Evolutionary conservation across 2,888 invertebrate species (phyloP), one percentile per base, ranked within the genome.

Genomic region (Drosophila mimica): DNA sequence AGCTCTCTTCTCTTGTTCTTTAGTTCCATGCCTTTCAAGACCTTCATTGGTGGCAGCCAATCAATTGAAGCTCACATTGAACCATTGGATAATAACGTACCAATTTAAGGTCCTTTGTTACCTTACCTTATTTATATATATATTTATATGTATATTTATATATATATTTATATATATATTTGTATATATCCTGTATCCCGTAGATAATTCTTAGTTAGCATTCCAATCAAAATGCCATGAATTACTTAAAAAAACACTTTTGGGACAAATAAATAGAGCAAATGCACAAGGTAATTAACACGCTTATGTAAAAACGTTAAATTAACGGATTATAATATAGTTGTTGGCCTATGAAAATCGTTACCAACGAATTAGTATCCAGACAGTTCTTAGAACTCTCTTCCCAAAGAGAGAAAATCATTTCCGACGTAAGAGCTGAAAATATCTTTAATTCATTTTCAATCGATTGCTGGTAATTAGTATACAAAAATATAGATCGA

Each of bases 361-460:
- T 76, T 80, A 62, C 20, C n/a, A 49, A 58, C 60, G 6, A 66
- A 80, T 79, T 79, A 79, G 70, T 66, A 62, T 17, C 28, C 48
- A 46, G 30, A 40, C 28, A 25, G 34, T 61, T 34, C 34, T 7
- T 13, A 28, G 20, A 54, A 46, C 49, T 58, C 4, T 58, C 58
- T 28, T 13, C 20, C 13, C 31, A n/a, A 25, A 46, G 11, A 15
- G 5, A 33, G 28, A 0, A 30, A 51, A 38, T 49, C 15, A 40
- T 38, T 54, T 9, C 5, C 20, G 31, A 6, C 3, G 28, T 13
- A 15, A 4, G 40, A 40, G 20, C 11, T 20, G 52, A 33, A 31
- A 52, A 43, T n/a, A 25, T 25, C 25, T 25, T 25, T 25, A 25
- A 59, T 25, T n/a, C 17, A 48, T 48, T 49, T 49, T 17, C 17